Evolutionary conservation across 1,140 invertebrate species (phyloP), one percentile per base, ranked within the genome.

Genomic region (Drosophila kikkawai): DNA sequence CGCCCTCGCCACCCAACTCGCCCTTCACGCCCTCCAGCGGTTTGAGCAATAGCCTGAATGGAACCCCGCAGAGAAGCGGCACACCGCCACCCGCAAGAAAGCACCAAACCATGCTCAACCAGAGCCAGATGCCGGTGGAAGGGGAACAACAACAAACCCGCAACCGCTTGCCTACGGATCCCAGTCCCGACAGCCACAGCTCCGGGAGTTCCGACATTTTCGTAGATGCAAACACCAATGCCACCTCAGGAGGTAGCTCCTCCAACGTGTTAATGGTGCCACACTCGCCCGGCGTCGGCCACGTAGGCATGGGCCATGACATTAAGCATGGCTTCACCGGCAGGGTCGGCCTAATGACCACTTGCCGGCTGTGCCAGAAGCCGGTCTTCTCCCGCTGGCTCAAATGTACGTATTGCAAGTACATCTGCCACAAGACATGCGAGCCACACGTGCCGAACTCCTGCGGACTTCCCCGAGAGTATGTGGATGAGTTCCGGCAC

Each of bases 391-490:
- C 97, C 91, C 97, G 96, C 48, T 73, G 84, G 19, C 94, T 97
- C 56, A 98, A 97, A 93, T 99, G 98, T 93, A 98, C 96, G 93
- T 97, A 98, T 92, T 99, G 98, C 95, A 99, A 98, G 94, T 99
- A 97, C 93, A 97, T 97, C 85, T 99, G 98, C 93, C 94, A 91
- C 92, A 95, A 96, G 86, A 97, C 98, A 87, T 99, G 98, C 93
- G 96, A 97, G 85, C 95, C 95, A 29, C 98, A 97, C 94, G 98
- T 98, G 74, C 96, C 97, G 79, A 97, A 97, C 2, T 98, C 97
- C 36, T 99, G 98, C 93, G 97, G 97, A 41, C 93, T 99, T 79
- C 97, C 98, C 32, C 94, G 95, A 48, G 97, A 96, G 92, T 95
- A 97, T 82, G 95, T 98, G 19, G 95, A 97, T 64, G 96, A 96